Percentiles rank a stretch among this genome's conserved stretches.
Evolutionary conservation across 2,113 vertebrate species (phyloP).

Genomic region (Herpetotheres cachinnans): DNA sequence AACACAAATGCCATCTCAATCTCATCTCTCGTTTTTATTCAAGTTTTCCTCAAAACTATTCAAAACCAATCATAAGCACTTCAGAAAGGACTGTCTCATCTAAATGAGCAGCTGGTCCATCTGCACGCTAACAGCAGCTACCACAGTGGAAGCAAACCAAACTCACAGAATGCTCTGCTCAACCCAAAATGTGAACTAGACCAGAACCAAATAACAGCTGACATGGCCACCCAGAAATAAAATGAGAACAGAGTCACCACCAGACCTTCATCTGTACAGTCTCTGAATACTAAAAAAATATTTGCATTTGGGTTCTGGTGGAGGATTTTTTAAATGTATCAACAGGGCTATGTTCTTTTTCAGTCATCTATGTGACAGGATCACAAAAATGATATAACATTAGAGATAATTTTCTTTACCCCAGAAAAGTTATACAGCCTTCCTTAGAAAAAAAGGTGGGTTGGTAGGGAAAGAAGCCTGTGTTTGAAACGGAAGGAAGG

Average conservation of each 20-base stretch:
- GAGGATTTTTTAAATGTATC: not conserved
- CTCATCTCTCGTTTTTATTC: not conserved
- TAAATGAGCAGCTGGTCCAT: not conserved
- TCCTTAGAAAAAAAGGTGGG: not conserved
- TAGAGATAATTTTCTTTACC: conserved; percentile 12
- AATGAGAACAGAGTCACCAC: not conserved
- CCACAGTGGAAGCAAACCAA: not conserved
- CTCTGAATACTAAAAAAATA: not conserved
- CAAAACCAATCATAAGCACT: not conserved
- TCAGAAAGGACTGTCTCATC: not conserved
- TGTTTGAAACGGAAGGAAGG: conserved; percentile 19
- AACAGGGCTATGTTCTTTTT: not conserved
- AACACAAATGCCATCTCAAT: not conserved
- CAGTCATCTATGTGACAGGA: conserved; percentile 8
- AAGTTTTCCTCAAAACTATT: not conserved
- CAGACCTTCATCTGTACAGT: not conserved
- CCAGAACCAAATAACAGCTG: not conserved
- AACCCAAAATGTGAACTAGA: not conserved
- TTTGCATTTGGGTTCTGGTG: not conserved
- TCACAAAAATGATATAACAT: conserved; percentile 47
- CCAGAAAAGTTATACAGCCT: conserved; percentile 23
- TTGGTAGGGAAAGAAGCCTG: not conserved
- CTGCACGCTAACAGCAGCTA: not conserved
- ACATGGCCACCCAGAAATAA: not conserved
- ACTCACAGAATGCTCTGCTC: not conserved